A percentile compares a stretch with the other conserved stretches of the same genome.
Evolutionary conservation across 2,797 vertebrate genomes (phyloP).

Genomic region (Eulemur coronatus): DNA sequence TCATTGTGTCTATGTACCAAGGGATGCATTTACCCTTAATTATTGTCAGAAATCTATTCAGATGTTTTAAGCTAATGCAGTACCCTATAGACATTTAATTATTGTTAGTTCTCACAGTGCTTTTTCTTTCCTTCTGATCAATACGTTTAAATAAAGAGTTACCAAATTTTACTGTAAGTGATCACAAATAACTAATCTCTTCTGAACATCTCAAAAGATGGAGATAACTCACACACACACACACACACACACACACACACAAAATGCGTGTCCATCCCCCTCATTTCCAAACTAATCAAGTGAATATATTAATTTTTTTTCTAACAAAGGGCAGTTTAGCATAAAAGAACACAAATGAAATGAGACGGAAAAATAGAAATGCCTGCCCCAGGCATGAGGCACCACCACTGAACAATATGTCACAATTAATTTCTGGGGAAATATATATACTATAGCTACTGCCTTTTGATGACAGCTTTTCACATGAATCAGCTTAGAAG

Average conservation of each 20-base stretch:
- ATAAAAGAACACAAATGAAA: constrained; percentile 67
- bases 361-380: constrained; percentile 68
- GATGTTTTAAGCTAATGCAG: constrained; percentile 4
- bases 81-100: constrained; percentile 11
- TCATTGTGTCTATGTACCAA: not conserved
- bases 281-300: constrained; percentile 39
- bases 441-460: constrained; percentile 62
- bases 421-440: constrained; percentile 75
- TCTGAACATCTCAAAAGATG: not conserved
- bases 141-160: constrained; percentile 17
- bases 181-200: not conserved
- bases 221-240: not conserved
- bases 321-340: constrained; percentile 43
- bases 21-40: not conserved
- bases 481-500: constrained; percentile 78
- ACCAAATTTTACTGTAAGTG: not conserved
- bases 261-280: not conserved
- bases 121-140: constrained; percentile 30
- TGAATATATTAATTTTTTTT: not conserved
- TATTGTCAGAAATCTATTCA: not conserved
- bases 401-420: constrained; percentile 72
- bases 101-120: not conserved
- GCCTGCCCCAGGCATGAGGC: constrained; percentile 61
- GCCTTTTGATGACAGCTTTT: constrained; percentile 75
- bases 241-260: not conserved